Conservation (phyloP, 2,797 vertebrate genomes). For the Pangasius sanitwongsei region DNA sequence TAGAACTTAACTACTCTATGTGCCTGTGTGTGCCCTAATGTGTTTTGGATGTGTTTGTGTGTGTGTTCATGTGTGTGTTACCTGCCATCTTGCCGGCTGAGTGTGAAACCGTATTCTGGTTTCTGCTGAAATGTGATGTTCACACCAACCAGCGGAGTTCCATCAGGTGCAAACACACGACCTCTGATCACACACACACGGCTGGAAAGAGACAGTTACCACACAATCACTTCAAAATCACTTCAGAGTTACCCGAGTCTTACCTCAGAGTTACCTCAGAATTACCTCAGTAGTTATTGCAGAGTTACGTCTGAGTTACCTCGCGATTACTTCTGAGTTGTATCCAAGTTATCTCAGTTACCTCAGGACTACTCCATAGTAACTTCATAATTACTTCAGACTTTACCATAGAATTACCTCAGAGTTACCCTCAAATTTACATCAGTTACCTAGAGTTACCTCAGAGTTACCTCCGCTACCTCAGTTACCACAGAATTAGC, state of each 20-base stretch:
- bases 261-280: background rate
- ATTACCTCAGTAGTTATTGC: background rate
- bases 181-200: constrained; percentile 78
- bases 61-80: constrained; percentile 51
- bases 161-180: constrained; percentile 82
- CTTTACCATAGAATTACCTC: background rate
- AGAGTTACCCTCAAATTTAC: background rate
- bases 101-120: constrained; percentile 84
- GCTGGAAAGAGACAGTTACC: constrained; percentile 28
- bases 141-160: constrained; percentile 84
- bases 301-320: background rate
- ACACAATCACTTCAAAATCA: background rate
- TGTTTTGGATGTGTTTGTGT: background rate
- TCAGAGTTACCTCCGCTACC: background rate
- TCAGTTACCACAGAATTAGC: background rate
- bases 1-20: background rate
- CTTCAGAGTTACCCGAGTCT: background rate
- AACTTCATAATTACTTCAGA: background rate
- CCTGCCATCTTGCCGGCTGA: constrained; percentile 88
- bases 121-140: constrained; percentile 86
- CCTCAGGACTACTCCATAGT: background rate
- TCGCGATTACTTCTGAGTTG: background rate
- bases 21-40: background rate
- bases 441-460: background rate
- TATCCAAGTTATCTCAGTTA: background rate